Percentiles rank a stretch among this genome's conserved stretches.
phyloP scores from a whole-genome alignment of 2,888 invertebrate species.

The Pseudanteris insignis region DNA sequence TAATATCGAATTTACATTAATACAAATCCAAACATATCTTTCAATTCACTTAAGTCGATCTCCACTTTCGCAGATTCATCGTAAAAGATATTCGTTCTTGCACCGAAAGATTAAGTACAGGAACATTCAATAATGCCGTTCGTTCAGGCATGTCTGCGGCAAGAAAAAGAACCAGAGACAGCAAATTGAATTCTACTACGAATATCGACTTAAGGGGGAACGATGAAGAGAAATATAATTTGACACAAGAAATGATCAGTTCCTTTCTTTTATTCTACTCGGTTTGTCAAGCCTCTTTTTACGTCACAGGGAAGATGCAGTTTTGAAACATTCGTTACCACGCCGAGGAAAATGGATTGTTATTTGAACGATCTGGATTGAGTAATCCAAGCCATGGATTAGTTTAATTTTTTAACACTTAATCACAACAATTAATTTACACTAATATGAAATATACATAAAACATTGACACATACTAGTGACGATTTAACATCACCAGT shows the following conservation, averaged over 20 bases:
- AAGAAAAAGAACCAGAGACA: conserved; percentile 32
- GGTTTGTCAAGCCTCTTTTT: conserved; percentile 36
- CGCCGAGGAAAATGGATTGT: too few species aligned
- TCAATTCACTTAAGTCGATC: conserved; percentile 39
- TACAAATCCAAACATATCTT: conserved; percentile 33
- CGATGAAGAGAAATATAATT: conserved; percentile 40
- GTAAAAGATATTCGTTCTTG: conserved; percentile 38
- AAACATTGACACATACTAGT: too few species aligned
- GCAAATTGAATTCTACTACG: conserved; percentile 47
- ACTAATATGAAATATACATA: too few species aligned
- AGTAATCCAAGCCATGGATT: too few species aligned
- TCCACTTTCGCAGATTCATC: conserved; percentile 32
- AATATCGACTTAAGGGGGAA: conserved; percentile 41
- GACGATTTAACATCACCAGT: neutral
- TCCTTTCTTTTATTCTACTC: conserved; percentile 27
- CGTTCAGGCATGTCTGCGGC: conserved; percentile 43
- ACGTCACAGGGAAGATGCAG: conserved; percentile 20
- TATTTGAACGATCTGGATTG: too few species aligned
- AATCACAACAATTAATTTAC: too few species aligned
- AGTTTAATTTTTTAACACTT: too few species aligned
- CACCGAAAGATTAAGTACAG: conserved; percentile 38
- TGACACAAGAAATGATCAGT: conserved; percentile 43
- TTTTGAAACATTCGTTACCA: conserved; percentile 32
- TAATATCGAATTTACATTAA: conserved; percentile 34
- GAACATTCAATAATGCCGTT: conserved; percentile 47